Base-by-base conservation (phyloP, 2,888 invertebrate species). In the Clistopyga incitator region DNA sequence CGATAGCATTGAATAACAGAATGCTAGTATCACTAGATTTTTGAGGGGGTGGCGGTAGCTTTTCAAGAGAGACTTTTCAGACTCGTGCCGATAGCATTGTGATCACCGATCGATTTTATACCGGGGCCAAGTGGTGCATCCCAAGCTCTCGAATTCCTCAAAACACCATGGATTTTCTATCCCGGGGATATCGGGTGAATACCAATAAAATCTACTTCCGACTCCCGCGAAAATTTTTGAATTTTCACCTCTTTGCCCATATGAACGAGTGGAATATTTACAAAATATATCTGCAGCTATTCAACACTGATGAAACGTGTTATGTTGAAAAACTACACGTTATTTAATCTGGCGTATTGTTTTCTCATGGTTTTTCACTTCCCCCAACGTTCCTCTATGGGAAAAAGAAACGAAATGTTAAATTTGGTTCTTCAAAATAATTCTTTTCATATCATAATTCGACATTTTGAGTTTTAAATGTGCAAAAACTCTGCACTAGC, bases 1-100 rank as follows among this genome's bases (percentile, higher is more conserved):
- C 68, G 67, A 74, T 65, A 82, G 82, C 81, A 86, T 86, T 84
- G 77, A 80, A 86, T 84, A 82, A 82, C 84, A 78, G 74, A 67
- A 81, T 77, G 79, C 68, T 74, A 84, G 79, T 81, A 76, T 82
- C 74, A 71, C 42, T 20, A 20, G 71, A 59, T 71, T 82, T 78
- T 82, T 79, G 34, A 52, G 38, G 50, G 29, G 29, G 29, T 15
- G 29, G 29, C 29, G 50, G 20, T 18, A 68, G 52, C 13, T 29
- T 68, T 25, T 25, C n/a, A 8, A 29, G 23, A 25, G 38, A 13
- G 42, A n/a, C n/a, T n/a, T n/a, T n/a, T n/a, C 38, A 47, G 42
- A 50, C 45, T 42, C 45, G 29, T 70, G 64, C 50, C 72, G 71
- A 81, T 81, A 71, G 81, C 38, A 72, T 72, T 67, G 76, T 77